phyloP scores from a whole-genome alignment of 2,113 vertebrate species.

The Tragelaphus strepsiceros region DNA sequence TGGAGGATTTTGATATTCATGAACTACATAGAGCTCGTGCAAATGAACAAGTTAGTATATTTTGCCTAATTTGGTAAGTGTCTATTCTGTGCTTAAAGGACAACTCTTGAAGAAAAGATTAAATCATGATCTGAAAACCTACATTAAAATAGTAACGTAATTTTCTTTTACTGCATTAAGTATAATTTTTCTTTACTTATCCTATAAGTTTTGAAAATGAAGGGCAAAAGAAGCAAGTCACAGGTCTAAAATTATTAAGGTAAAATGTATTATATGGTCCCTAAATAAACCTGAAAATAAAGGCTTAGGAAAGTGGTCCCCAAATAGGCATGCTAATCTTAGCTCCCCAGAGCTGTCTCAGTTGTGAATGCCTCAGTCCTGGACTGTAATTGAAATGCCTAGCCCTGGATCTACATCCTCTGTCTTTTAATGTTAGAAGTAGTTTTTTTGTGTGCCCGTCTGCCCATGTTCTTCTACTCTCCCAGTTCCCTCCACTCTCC shows the following conservation, averaged over 20 bases:
- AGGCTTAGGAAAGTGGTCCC: not conserved
- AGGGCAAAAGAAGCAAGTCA: not conserved
- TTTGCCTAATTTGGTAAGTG: conserved; percentile 83
- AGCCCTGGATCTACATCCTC: not conserved
- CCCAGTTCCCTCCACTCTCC: not conserved
- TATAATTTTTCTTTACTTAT: conserved; percentile 17
- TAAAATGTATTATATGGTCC: not conserved
- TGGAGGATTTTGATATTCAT: conserved; percentile 96
- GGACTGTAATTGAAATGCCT: not conserved
- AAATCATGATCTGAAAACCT: conserved; percentile 64
- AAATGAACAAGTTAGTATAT: conserved; percentile 92
- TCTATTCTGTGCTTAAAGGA: conserved; percentile 72
- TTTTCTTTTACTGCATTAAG: not conserved
- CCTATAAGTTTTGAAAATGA: not conserved
- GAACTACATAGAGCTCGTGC: conserved; percentile 95
- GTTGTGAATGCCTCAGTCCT: not conserved
- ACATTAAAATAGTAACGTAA: conserved; percentile 39
- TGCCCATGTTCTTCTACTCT: not conserved
- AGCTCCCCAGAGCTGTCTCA: not conserved
- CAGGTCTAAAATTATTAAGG: not conserved
- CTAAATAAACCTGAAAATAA: conserved; percentile 35
- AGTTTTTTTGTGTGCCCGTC: not conserved
- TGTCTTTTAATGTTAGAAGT: not conserved
- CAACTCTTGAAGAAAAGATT: conserved; percentile 69
- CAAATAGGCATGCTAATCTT: not conserved